phyloP scores from a whole-genome alignment of 2,888 invertebrate genomes.

The Torymus texanus region DNA sequence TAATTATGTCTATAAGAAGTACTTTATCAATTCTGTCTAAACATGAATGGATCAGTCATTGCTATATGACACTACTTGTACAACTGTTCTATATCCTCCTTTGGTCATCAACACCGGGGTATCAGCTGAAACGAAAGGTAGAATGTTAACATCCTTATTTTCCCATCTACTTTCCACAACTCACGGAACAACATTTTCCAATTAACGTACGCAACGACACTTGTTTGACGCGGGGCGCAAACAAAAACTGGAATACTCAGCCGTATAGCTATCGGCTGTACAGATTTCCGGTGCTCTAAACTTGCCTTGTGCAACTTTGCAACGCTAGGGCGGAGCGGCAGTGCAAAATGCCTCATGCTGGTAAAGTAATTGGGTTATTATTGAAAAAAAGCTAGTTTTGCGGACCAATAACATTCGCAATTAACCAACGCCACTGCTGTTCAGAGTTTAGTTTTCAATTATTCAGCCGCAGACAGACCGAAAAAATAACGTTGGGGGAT shows the following conservation, averaged over 20 bases:
- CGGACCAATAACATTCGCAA: conserved; percentile 15
- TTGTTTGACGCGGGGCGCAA: conserved; percentile 6
- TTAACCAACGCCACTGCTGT: conserved; percentile 16
- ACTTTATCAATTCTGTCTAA: no score
- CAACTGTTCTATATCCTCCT: no score
- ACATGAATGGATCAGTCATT: no score
- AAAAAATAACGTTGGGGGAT: conserved; percentile 17
- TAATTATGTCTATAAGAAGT: no score
- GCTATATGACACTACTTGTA: no score
- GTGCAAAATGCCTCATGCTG: conserved; percentile 3
- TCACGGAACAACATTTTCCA: conserved; percentile 24
- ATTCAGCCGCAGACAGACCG: background rate
- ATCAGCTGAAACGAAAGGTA: no score
- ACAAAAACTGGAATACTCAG: conserved; percentile 45
- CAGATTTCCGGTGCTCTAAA: no score
- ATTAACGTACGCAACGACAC: conserved; percentile 20
- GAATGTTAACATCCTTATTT: no score
- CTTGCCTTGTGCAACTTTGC: no score
- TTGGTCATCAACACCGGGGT: no score
- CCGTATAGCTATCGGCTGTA: conserved; percentile 4
- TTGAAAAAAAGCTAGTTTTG: conserved; percentile 18
- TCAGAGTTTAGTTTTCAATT: conserved; percentile 38
- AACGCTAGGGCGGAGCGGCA: background rate
- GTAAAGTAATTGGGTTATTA: conserved; percentile 47
- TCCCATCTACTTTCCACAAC: background rate